Percentiles rank a stretch among this genome's conserved stretches.
Conservation (phyloP, 2,797 vertebrate species). For the Rachycentron canadum region DNA sequence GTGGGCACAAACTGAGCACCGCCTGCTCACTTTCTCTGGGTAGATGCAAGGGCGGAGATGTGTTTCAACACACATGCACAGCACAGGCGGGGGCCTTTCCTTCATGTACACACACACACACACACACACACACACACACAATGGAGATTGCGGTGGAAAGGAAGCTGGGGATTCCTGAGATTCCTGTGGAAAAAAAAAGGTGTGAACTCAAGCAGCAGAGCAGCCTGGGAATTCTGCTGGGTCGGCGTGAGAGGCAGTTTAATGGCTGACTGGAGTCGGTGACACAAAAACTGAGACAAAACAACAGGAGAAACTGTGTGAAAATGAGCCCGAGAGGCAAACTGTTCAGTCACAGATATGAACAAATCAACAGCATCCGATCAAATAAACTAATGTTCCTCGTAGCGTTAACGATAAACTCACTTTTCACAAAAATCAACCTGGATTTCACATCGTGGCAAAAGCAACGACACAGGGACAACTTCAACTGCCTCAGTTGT, state of each 20-base stretch:
- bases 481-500: no score
- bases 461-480: no score
- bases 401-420: no score
- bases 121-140: constrained; percentile 60
- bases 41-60: constrained; percentile 78
- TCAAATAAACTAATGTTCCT: no score
- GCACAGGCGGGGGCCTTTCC: constrained; percentile 69
- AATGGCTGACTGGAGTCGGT: constrained; percentile 59
- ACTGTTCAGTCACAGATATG: no score
- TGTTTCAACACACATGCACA: constrained; percentile 69
- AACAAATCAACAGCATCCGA: no score
- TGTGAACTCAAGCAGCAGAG: constrained; percentile 79
- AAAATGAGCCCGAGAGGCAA: no score
- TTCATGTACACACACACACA: constrained; percentile 51
- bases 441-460: no score
- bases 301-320: constrained; percentile 7
- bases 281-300: constrained; percentile 25
- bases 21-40: constrained; percentile 68
- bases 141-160: constrained; percentile 75
- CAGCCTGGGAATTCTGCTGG: constrained; percentile 73
- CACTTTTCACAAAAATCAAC: no score
- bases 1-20: constrained; percentile 63
- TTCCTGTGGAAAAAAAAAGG: constrained; percentile 85
- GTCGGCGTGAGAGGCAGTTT: constrained; percentile 59
- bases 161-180: constrained; percentile 83